These are phyloP conservation scores for Sphaerophoria taeniata DNA, from an alignment of 2,888 invertebrate species.

Conservation along the genomic window DNA sequence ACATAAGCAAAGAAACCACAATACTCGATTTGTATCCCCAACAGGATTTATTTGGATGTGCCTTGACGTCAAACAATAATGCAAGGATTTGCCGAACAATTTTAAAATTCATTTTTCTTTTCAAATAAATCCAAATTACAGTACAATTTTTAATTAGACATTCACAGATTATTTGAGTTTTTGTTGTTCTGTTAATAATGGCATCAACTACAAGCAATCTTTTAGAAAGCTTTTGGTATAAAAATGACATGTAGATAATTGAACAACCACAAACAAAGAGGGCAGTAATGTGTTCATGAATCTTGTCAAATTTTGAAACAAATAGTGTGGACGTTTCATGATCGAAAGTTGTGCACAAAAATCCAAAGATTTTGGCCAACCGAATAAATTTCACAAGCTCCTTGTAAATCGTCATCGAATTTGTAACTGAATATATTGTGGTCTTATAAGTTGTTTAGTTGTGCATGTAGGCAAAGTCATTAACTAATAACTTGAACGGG, in stretches of 20 bases:
- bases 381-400: slow-evolving; percentile 12
- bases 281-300: background rate
- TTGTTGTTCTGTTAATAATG: background rate
- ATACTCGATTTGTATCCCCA: background rate
- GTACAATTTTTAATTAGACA: background rate
- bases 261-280: background rate
- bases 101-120: background rate
- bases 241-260: background rate
- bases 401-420: slow-evolving; percentile 10
- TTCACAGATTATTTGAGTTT: background rate
- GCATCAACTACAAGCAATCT: background rate
- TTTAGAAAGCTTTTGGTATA: background rate
- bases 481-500: too few species aligned
- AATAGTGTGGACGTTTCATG: background rate
- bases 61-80: background rate
- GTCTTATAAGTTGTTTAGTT: background rate
- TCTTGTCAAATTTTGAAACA: background rate
- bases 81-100: background rate
- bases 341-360: slow-evolving; percentile 1
- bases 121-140: background rate
- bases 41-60: background rate
- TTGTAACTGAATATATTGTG: background rate
- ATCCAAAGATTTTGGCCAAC: background rate
- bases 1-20: background rate
- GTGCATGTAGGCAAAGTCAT: too few species aligned